Evolutionary conservation across 2,113 vertebrate species (phyloP).

Genomic region (Phylloscopus trochiloides): DNA sequence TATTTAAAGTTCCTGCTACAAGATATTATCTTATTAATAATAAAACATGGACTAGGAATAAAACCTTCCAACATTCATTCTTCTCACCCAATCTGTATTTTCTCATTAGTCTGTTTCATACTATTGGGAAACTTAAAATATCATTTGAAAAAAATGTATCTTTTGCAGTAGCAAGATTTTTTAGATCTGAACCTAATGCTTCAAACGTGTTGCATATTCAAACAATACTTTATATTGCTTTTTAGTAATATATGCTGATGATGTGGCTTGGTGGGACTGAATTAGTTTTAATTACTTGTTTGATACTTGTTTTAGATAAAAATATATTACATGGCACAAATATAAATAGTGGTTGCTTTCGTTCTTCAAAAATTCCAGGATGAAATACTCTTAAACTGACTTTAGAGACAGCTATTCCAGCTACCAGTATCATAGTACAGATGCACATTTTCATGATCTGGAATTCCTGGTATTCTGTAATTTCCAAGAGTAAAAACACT

Average conservation of each 20-base stretch:
- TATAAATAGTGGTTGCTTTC: background rate
- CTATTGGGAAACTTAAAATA: background rate
- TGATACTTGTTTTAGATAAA: background rate
- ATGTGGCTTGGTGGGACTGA: background rate
- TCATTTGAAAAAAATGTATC: background rate
- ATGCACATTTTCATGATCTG: background rate
- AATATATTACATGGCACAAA: background rate
- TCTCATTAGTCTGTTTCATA: background rate
- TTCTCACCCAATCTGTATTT: background rate
- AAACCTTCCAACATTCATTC: background rate
- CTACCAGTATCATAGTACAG: background rate
- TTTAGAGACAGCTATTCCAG: background rate
- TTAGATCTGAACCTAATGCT: background rate
- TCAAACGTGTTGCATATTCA: background rate
- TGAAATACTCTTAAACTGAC: background rate
- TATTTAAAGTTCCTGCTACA: background rate
- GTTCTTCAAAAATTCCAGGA: background rate
- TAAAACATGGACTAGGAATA: background rate
- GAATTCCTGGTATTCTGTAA: background rate
- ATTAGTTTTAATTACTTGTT: background rate
- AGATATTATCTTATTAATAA: background rate
- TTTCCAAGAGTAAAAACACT: background rate
- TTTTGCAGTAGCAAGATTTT: background rate
- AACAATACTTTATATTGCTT: background rate
- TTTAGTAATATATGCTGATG: background rate